Evolutionary conservation across 2,888 invertebrate species (phyloP).

Genomic region (Drosophila sordidapex): DNA sequence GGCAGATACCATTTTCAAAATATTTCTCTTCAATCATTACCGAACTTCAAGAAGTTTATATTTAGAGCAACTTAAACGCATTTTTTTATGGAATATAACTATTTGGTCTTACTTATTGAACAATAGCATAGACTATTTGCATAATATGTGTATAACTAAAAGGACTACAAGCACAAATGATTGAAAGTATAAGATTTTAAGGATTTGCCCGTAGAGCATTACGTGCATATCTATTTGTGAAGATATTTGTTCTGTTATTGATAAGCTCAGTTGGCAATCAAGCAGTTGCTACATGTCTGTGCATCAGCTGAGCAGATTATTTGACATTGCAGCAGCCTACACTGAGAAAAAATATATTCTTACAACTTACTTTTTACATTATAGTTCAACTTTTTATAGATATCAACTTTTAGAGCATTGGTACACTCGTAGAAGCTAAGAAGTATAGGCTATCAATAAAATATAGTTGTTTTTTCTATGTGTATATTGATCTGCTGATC

Average conservation of each 20-base stretch:
- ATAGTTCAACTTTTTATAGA: background rate
- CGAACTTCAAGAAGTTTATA: background rate
- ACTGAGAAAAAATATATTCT: background rate
- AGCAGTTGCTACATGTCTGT: conserved; percentile 22
- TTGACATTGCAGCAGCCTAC: background rate
- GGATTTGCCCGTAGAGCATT: conserved; percentile 8
- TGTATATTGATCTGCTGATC: background rate
- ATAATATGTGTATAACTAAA: background rate
- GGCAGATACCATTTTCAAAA: background rate
- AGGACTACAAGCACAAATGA: too few species aligned
- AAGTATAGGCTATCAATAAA: background rate
- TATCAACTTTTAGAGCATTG: background rate
- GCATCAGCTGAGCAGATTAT: conserved; percentile 40
- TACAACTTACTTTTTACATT: background rate
- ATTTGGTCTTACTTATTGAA: background rate
- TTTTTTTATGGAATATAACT: background rate
- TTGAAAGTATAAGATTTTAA: background rate
- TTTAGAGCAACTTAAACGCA: background rate
- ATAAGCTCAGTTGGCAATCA: background rate
- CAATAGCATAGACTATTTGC: background rate
- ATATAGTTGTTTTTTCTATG: background rate
- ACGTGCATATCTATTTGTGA: background rate
- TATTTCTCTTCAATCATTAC: background rate
- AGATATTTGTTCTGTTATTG: conserved; percentile 1
- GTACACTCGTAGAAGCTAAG: background rate